A percentile compares a stretch with the other conserved stretches of the same genome.
These are phyloP conservation scores for Calyptommatus sinebrachiatus DNA, from an alignment of 2,113 vertebrate genomes.

Conservation along the genomic window DNA sequence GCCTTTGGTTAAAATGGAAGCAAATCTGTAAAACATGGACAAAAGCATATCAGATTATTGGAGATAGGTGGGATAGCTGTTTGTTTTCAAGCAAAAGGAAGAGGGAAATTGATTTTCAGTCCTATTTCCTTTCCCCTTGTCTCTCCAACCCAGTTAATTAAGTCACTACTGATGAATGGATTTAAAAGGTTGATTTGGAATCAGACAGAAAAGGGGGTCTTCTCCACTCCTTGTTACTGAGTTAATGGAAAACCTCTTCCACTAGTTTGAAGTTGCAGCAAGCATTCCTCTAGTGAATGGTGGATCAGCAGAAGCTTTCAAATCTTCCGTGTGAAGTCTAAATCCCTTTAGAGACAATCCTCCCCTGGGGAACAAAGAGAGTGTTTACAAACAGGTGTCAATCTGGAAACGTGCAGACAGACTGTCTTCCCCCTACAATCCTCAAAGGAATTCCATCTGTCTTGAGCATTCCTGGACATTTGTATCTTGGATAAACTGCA, in stretches of 20 bases:
- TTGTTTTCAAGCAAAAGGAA: background rate
- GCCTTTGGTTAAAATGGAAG: slow-evolving; percentile 56
- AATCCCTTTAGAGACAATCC: slow-evolving; percentile 15
- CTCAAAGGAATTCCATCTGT: accelerated
- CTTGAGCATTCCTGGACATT: background rate
- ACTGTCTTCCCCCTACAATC: background rate
- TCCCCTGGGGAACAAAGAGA: slow-evolving; percentile 33
- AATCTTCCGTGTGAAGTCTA: slow-evolving; percentile 30
- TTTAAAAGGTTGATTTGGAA: background rate
- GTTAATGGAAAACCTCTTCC: background rate
- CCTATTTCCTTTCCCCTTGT: background rate
- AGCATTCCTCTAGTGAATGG: background rate
- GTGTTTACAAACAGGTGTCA: slow-evolving; percentile 50
- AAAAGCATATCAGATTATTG: background rate
- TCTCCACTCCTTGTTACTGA: accelerated
- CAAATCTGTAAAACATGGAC: slow-evolving; percentile 25
- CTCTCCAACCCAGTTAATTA: background rate
- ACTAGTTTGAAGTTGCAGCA: slow-evolving; percentile 1
- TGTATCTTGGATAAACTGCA: background rate
- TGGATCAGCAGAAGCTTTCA: background rate
- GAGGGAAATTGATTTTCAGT: background rate
- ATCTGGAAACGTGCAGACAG: background rate
- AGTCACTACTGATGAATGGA: background rate
- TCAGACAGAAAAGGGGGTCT: background rate
- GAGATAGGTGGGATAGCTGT: background rate